These are phyloP conservation scores for Drosophila meridiana DNA, from an alignment of 2,888 invertebrate genomes.

Conservation along the genomic window DNA sequence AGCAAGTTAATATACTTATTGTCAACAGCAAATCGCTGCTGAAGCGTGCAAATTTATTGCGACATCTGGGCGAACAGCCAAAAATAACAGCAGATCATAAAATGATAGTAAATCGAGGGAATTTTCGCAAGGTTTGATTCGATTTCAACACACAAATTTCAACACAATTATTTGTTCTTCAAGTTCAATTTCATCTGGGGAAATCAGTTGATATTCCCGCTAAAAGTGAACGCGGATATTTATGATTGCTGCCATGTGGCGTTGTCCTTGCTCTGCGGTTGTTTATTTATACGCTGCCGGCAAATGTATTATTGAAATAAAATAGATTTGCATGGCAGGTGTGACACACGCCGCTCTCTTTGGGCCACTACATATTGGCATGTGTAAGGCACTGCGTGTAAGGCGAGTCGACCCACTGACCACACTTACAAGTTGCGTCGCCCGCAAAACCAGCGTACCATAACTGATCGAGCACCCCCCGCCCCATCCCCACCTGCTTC, in stretches of 20 bases:
- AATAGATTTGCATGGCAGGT: constrained; percentile 72
- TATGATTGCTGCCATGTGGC: constrained; percentile 41
- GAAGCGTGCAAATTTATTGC: constrained; percentile 61
- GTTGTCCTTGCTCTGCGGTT: constrained; percentile 49
- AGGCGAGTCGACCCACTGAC: constrained; percentile 39
- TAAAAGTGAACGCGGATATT: constrained; percentile 33
- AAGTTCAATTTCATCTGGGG: neutral
- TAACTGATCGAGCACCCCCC: constrained; percentile 60
- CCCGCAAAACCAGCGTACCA: constrained; percentile 54
- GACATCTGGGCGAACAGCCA: constrained; percentile 48
- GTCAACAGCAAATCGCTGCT: constrained; percentile 43
- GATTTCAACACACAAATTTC: neutral
- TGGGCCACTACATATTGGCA: constrained; percentile 1
- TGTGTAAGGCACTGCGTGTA: neutral
- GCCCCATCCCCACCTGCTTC: constrained; percentile 2
- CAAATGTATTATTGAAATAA: constrained; percentile 68
- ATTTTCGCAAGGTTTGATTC: neutral
- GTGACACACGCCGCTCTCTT: constrained; percentile 47
- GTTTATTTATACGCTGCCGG: constrained; percentile 63
- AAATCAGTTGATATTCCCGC: constrained; percentile 19
- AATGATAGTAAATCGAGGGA: constrained; percentile 14
- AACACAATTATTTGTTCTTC: neutral
- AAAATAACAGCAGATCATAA: constrained; percentile 42
- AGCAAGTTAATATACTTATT: constrained; percentile 10
- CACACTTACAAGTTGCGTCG: constrained; percentile 61